Percentiles rank a stretch among this genome's conserved stretches.
Evolutionary conservation across 2,888 invertebrate species (phyloP).

Genomic region (Calephelis perditalis): DNA sequence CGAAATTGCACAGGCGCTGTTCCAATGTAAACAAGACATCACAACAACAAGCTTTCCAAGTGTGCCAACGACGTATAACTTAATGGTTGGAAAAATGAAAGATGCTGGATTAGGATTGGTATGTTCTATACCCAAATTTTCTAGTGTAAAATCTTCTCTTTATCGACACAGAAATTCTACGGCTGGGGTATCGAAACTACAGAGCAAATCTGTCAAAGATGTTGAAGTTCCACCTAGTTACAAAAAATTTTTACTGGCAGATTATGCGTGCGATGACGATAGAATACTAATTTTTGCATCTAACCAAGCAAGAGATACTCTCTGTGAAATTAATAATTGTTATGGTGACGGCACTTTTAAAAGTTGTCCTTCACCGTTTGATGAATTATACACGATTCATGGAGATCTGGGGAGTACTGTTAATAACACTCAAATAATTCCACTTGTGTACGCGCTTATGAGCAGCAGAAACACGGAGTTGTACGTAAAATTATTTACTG

Average conservation of each 20-base stretch:
- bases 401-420: too few relatives aligned
- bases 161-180: neutral
- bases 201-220: constrained; percentile 1
- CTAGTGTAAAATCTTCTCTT: neutral
- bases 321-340: neutral
- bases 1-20: too few relatives aligned
- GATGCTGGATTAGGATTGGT: neutral
- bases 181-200: neutral
- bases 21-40: too few relatives aligned
- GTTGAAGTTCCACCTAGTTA: neutral
- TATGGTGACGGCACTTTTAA: too few relatives aligned
- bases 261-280: neutral
- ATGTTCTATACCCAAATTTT: constrained; percentile 1
- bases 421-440: too few relatives aligned
- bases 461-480: too few relatives aligned
- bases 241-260: neutral
- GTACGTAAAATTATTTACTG: too few relatives aligned
- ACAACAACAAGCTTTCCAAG: neutral
- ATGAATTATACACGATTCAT: too few relatives aligned
- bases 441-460: too few relatives aligned
- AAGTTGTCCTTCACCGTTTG: too few relatives aligned
- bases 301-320: neutral
- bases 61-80: neutral
- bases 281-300: neutral
- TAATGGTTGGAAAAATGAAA: neutral